Evolutionary conservation across 2,888 invertebrate genomes (phyloP), one percentile per base, ranked within the genome.

Genomic region (Brachylomia viminalis): DNA sequence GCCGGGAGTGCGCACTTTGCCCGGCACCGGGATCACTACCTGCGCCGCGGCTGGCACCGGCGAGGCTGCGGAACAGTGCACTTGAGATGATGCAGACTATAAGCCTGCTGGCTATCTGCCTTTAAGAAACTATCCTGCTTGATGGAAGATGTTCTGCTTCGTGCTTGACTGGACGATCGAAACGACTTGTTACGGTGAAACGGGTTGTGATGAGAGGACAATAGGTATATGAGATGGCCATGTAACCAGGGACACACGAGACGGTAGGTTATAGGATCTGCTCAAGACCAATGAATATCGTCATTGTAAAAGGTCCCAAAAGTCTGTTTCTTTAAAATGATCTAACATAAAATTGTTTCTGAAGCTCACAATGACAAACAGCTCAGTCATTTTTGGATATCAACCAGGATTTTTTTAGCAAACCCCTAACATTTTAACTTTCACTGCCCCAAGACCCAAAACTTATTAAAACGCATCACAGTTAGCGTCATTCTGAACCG

Each of bases 11-110:
- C 95, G 94, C 86, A 97, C 95, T 87, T 92, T 92, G 87, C 97
- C 97, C 78, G 97, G 95, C 81, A 95, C 93, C 65, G 96, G 96
- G 87, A 95, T 90, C 87, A 96, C 95, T 83, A 92, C 91, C 84
- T 90, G 93, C 73, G 94, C 94, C 61, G 92, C 92, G 54, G 92
- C 92, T 77, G 92, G 91, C 69, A 91, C 86, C 76, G 82, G 84
- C 70, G 86, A 83, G 72, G 84, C 91, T 89, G 93, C 84, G 91
- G 88, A 93, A 88, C 93, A 94, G 85, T 90, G 87, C 64, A 91
- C 83, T 67, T 86, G 68, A 87, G 72, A 81, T 62, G 84, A 72
- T 71, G 82, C 58, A 59, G 45, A 62, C 68, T 62, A 72, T 11
- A 15, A 62, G 72, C 65, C 79, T 72, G 73, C 59, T 38, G 58